Evolutionary conservation across 2,797 vertebrate species (phyloP), one percentile per base, ranked within the genome.

Genomic region (Choloepus didactylus): DNA sequence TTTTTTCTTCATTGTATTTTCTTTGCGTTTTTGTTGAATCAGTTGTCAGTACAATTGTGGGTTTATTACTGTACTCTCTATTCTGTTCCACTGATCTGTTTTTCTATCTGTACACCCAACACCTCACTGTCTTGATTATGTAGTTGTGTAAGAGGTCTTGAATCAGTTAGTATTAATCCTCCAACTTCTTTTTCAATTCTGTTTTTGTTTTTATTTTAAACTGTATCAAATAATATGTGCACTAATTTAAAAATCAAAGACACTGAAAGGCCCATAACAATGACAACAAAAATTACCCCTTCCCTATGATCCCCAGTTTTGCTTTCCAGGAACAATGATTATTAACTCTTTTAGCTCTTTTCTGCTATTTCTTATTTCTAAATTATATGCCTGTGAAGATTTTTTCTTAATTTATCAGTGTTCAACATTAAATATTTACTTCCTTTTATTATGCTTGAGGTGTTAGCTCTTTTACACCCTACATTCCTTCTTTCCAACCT

Each of bases 201-300:
- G 72, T 76, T 67, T 72, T 51, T 60, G 29, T 31, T 67, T 44
- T 91, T 82, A 60, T 70, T 85, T 77, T 16, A 73, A 46, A 67
- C 29, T 51, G 19, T 4, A 91, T 73, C 35, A 66, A 49, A 70
- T 44, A 56, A 56, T 49, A 56, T 4, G 46, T 84, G 46, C 15
- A 44, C 14, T 76, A 76, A 92, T 88, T 77, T 44, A 77, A 70
- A 92, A 88, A 35, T 72, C 64, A 89, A 79, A 64, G 38, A 35
- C 41, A 38, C 41, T 56, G 51, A 80, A 80, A 67, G 73, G 3
- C 11, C 79, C 38, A 41, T 66, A 83, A 23, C 15, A 80, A 35
- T 23, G 70, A 64, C 19, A 89, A 29, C 27, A 56, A 67, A 80
- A 67, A 54, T 19, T 6, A 21, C 3, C 25, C 16, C 51, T 44